Percentiles rank a stretch among this genome's conserved stretches.
Evolutionary conservation across 2,113 vertebrate species (phyloP).

Genomic region (Microcebus murinus): DNA sequence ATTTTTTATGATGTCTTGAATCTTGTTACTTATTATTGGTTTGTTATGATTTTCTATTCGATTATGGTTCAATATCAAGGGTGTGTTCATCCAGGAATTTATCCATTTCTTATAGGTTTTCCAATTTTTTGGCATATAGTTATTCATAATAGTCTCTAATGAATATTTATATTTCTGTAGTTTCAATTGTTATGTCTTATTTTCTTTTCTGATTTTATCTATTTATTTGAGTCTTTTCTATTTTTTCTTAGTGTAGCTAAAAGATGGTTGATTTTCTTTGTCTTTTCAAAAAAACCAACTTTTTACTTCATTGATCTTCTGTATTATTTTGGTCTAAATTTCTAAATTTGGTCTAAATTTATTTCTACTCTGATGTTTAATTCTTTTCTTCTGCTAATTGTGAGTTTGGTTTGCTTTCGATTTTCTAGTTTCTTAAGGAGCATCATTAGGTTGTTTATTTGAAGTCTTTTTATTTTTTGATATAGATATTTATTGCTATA

Average conservation of each 20-base stretch:
- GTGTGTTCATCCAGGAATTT: not conserved
- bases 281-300: not conserved
- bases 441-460: not conserved
- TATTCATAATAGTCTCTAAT: not conserved
- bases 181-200: not conserved
- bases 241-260: not conserved
- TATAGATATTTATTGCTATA: not conserved
- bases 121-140: not conserved
- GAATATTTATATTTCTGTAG: not conserved
- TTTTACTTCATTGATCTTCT: not conserved
- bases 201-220: not conserved
- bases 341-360: not conserved
- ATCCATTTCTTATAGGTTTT: not conserved
- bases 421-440: not conserved
- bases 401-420: not conserved
- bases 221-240: not conserved
- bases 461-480: not conserved
- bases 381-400: not conserved
- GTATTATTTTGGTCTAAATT: not conserved
- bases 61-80: not conserved
- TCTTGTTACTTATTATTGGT: not conserved
- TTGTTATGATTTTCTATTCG: not conserved
- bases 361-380: not conserved
- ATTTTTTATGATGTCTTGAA: not conserved
- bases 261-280: not conserved